These are phyloP conservation scores for Hiodon tergisus DNA, from an alignment of 2,113 vertebrate species.

Conservation along the genomic window DNA sequence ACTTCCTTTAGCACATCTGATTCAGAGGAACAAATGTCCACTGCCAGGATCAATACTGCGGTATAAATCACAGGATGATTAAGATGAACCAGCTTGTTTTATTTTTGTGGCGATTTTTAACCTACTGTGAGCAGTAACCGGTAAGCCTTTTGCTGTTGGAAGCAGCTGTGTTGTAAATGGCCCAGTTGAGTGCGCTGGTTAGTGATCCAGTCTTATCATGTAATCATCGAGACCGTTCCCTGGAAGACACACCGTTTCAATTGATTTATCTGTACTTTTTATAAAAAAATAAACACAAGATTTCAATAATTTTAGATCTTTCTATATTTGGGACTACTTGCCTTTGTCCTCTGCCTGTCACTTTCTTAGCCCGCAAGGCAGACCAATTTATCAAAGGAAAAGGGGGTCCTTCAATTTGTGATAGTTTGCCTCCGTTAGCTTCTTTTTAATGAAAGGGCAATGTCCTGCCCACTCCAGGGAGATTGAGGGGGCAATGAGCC, in stretches of 20 bases:
- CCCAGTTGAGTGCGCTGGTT: background rate
- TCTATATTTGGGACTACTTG: constrained; percentile 61
- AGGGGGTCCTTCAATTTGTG: constrained; percentile 16
- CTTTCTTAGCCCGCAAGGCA: constrained; percentile 44
- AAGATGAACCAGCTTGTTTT: constrained; percentile 61
- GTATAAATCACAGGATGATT: constrained; percentile 68
- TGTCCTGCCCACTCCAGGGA: constrained; percentile 52
- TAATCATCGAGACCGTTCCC: background rate
- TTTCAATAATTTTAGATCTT: background rate
- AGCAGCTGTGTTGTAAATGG: constrained; percentile 31
- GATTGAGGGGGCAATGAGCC: constrained; percentile 59
- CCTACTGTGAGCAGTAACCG: constrained; percentile 38
- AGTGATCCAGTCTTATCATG: no score
- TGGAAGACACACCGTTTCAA: constrained; percentile 17
- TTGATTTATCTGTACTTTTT: background rate
- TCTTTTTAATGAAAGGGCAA: constrained; percentile 52
- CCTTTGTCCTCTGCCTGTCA: constrained; percentile 66
- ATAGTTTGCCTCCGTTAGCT: constrained; percentile 40
- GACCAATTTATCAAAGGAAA: constrained; percentile 59
- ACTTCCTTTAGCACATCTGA: constrained; percentile 48
- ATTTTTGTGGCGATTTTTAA: constrained; percentile 43
- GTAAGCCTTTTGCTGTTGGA: constrained; percentile 27
- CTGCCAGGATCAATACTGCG: constrained; percentile 55
- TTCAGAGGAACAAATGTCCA: constrained; percentile 52
- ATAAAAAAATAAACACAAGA: no score